Percentiles rank a stretch among this genome's conserved stretches.
Evolutionary conservation across 2,113 vertebrate genomes (phyloP).

Genomic region (Labrus mixtus): DNA sequence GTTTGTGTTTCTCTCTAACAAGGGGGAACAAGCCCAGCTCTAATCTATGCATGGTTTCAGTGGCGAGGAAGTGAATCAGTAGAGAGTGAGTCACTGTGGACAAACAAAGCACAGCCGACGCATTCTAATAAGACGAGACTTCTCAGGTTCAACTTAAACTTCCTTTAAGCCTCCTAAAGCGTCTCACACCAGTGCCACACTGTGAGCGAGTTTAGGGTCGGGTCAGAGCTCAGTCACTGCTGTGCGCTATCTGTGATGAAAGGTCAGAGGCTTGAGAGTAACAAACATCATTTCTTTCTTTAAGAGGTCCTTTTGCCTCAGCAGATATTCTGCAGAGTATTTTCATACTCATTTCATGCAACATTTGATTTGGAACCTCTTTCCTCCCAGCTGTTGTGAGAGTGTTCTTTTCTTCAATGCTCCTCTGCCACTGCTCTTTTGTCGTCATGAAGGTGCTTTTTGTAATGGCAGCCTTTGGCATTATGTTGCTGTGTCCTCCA

Average conservation of each 20-base stretch:
- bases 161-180: conserved; percentile 62
- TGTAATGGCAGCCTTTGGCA: conserved; percentile 70
- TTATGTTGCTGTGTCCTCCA: conserved; percentile 56
- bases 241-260: conserved; percentile 65
- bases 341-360: conserved; percentile 84
- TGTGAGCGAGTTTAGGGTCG: conserved; percentile 42
- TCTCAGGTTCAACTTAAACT: conserved; percentile 65
- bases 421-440: conserved; percentile 70
- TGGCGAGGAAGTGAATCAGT: conserved; percentile 57
- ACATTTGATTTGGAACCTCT: conserved; percentile 79
- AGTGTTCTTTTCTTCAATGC: conserved; percentile 57
- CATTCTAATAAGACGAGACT: conserved; percentile 61
- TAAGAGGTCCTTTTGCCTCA: conserved; percentile 57
- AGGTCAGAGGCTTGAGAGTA: conserved; percentile 72
- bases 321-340: conserved; percentile 66
- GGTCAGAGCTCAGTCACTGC: conserved; percentile 50
- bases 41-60: conserved; percentile 71
- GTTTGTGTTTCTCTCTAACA: conserved; percentile 40
- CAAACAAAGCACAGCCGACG: conserved; percentile 68
- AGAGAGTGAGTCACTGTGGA: conserved; percentile 69
- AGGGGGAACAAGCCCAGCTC: conserved; percentile 30
- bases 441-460: conserved; percentile 68
- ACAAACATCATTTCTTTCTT: conserved; percentile 59
- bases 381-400: conserved; percentile 63
- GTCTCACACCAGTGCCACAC: conserved; percentile 30